Percentiles rank a stretch among this genome's conserved stretches.
Conservation (phyloP, 2,113 vertebrate genomes). For the Bambusicola thoracicus region DNA sequence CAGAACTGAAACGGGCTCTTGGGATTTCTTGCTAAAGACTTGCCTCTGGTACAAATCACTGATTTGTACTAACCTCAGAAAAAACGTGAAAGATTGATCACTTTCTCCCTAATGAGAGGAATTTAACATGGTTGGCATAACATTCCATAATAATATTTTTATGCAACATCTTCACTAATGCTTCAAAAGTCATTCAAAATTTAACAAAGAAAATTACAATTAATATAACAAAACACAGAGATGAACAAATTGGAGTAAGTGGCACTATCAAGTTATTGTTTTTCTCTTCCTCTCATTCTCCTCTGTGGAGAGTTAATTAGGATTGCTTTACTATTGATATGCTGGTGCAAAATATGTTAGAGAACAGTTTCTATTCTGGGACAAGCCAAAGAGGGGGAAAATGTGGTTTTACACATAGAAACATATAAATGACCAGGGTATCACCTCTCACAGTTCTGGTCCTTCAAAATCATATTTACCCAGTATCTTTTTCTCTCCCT, state of each 20-base stretch:
- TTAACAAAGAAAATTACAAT: not conserved
- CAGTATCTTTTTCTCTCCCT: not conserved
- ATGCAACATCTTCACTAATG: slow-evolving; percentile 8
- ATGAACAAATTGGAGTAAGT: slow-evolving; percentile 25
- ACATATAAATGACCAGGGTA: not conserved
- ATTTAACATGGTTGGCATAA: slow-evolving; percentile 7
- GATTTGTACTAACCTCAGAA: slow-evolving; percentile 20
- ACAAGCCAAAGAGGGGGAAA: not conserved
- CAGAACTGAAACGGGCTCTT: not conserved
- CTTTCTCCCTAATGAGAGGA: slow-evolving; percentile 31
- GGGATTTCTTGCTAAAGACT: not conserved
- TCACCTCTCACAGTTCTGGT: not conserved
- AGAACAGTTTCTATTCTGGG: not conserved
- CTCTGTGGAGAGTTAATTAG: not conserved
- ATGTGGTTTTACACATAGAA: not conserved
- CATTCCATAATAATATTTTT: not conserved
- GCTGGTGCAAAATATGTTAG: not conserved
- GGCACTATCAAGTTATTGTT: not conserved
- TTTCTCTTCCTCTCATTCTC: not conserved
- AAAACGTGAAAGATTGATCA: not conserved
- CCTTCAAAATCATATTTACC: not conserved
- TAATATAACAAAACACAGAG: slow-evolving; percentile 7
- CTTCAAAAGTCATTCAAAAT: slow-evolving; percentile 42
- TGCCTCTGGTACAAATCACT: not conserved
- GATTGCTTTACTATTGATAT: not conserved